phyloP scores from a whole-genome alignment of 1,140 invertebrate genomes.

The Drosophila insularis region DNA sequence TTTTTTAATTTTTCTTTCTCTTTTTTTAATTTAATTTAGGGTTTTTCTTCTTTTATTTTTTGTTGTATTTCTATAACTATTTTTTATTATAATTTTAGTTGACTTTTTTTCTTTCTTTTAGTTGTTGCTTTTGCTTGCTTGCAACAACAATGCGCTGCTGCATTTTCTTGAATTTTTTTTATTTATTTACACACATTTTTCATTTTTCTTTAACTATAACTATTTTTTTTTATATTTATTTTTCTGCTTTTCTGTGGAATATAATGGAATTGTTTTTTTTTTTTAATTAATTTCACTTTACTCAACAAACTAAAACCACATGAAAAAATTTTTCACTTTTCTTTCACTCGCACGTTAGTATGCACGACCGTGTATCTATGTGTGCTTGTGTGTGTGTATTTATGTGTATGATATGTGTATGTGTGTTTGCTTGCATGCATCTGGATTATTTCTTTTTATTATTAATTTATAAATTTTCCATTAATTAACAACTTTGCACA shows the following conservation, averaged over 20 bases:
- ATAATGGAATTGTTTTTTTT: not conserved
- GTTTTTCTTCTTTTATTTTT: not conserved
- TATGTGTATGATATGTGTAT: not conserved
- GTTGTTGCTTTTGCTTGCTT: conserved; percentile 25
- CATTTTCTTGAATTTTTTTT: not conserved
- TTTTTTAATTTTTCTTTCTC: not conserved
- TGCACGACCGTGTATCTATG: not conserved
- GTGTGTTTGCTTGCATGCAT: conserved; percentile 15
- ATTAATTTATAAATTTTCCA: conserved; percentile 47
- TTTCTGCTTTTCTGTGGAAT: conserved; percentile 1
- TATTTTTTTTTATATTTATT: not conserved
- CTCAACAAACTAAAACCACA: not conserved
- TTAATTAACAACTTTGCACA: conserved; percentile 75
- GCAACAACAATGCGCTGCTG: conserved; percentile 18
- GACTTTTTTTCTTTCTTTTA: conserved; percentile 8
- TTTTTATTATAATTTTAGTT: not conserved
- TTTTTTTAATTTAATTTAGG: not conserved
- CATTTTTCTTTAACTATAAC: not conserved
- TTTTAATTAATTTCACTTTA: not conserved
- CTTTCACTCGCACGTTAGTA: not conserved
- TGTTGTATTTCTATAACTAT: not conserved
- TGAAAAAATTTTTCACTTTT: conserved; percentile 1
- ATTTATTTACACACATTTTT: conserved; percentile 2
- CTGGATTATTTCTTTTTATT: not conserved
- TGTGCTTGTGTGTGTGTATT: not conserved